Percentiles rank a stretch among this genome's conserved stretches.
phyloP scores from a whole-genome alignment of 2,888 invertebrate species.

The Lepidocyrtinus sp. region DNA sequence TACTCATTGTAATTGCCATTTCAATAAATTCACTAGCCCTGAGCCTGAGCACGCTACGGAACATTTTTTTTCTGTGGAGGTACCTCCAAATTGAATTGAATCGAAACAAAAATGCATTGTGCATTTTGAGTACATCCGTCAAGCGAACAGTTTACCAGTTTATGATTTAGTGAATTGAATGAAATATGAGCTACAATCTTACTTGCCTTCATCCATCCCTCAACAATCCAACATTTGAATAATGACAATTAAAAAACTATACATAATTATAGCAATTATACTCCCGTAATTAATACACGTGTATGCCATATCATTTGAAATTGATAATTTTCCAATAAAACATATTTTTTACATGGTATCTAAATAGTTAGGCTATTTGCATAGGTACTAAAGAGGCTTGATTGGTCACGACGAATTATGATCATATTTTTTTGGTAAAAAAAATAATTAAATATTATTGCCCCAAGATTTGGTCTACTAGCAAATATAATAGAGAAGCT shows the following conservation, averaged over 20 bases:
- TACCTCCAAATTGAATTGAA: too few relatives aligned
- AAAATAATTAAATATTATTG: constrained; percentile 11
- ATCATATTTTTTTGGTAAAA: background rate
- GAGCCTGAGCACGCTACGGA: background rate
- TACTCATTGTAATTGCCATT: background rate
- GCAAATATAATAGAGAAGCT: too few relatives aligned
- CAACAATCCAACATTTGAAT: constrained; percentile 1
- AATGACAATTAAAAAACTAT: constrained; percentile 1
- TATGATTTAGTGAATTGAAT: too few relatives aligned
- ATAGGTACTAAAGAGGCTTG: background rate
- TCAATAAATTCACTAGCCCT: background rate
- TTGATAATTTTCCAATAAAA: constrained; percentile 10
- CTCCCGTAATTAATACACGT: constrained; percentile 10
- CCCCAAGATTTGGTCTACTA: background rate
- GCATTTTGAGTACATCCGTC: too few relatives aligned
- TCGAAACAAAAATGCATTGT: too few relatives aligned
- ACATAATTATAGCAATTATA: constrained; percentile 7
- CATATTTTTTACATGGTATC: constrained; percentile 1
- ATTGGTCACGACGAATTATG: constrained; percentile 7
- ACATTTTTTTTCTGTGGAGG: too few relatives aligned
- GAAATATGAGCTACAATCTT: background rate
- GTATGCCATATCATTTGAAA: background rate
- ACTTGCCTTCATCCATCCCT: background rate
- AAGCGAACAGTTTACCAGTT: too few relatives aligned
- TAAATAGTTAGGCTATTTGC: constrained; percentile 1